A percentile compares a stretch with the other conserved stretches of the same genome.
phyloP scores from a whole-genome alignment of 2,113 vertebrate species.

The Ivindomyrus marchei region DNA sequence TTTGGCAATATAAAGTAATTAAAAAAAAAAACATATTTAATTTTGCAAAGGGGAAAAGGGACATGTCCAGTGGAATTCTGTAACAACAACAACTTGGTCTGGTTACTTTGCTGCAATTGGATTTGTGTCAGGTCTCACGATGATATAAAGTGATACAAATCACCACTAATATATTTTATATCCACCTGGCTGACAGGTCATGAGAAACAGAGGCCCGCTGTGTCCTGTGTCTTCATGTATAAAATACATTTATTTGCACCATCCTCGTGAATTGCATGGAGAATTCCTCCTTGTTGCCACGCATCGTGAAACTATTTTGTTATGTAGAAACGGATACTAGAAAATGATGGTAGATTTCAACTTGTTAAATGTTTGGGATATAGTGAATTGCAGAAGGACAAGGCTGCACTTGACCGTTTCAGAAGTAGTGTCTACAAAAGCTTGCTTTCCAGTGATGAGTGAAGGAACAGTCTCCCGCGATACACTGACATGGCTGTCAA shows the following conservation, averaged over 20 bases:
- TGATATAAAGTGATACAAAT: background rate
- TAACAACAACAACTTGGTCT: background rate
- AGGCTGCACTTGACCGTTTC: background rate
- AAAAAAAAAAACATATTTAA: background rate
- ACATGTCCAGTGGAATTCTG: background rate
- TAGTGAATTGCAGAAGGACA: background rate
- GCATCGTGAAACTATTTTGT: background rate
- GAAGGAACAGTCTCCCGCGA: background rate
- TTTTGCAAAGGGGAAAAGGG: background rate
- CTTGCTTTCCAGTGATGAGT: background rate
- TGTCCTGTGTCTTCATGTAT: background rate
- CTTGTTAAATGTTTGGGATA: background rate
- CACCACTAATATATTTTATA: background rate
- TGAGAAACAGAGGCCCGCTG: background rate
- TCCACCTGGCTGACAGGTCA: background rate
- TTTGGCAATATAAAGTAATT: background rate
- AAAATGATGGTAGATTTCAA: background rate
- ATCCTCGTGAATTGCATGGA: background rate
- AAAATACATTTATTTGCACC: background rate
- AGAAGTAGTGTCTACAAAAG: background rate
- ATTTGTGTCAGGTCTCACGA: background rate
- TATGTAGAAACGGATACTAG: background rate
- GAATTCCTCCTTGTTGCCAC: background rate
- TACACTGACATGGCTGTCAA: background rate
- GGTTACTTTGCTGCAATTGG: background rate